These are phyloP conservation scores for Drosophila orosa DNA, from an alignment of 1,140 invertebrate genomes.

Conservation along the genomic window DNA sequence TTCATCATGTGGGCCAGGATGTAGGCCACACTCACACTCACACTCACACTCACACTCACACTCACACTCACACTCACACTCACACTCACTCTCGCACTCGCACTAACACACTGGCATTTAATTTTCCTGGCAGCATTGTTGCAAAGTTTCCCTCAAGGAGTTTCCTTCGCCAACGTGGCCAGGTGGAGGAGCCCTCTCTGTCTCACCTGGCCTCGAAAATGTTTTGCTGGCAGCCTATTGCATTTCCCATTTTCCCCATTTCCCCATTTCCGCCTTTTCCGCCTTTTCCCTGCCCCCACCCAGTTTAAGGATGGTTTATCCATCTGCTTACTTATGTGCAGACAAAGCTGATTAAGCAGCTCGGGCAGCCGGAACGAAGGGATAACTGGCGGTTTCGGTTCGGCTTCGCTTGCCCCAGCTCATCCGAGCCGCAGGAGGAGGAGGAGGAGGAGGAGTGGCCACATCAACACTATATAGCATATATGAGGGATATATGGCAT, in stretches of 20 bases:
- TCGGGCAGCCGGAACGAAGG: constrained; percentile 37
- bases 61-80: constrained; percentile 17
- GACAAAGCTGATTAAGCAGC: constrained; percentile 48
- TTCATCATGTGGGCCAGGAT: constrained; percentile 61
- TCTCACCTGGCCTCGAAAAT: constrained; percentile 49
- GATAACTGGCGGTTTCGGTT: constrained; percentile 17
- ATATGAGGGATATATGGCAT: constrained; percentile 17
- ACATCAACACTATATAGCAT: background rate
- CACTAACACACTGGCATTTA: constrained; percentile 3
- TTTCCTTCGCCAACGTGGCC: constrained; percentile 34
- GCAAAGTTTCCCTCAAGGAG: constrained; percentile 48
- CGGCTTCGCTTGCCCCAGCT: constrained; percentile 4
- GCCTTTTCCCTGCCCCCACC: background rate
- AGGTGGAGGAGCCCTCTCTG: constrained; percentile 14
- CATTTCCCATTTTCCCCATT: constrained; percentile 24
- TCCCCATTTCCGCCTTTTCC: constrained; percentile 1
- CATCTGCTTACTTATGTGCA: constrained; percentile 50
- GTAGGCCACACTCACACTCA: constrained; percentile 63
- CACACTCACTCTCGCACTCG: background rate
- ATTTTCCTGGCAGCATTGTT: constrained; percentile 35
- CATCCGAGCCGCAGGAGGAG: background rate
- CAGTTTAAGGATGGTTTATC: constrained; percentile 44
- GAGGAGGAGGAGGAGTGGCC: background rate
- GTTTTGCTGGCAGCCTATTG: constrained; percentile 29
- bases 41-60: background rate